These are phyloP conservation scores for Branchinecta sandiegonensis DNA, from an alignment of 2,888 invertebrate genomes.

Conservation along the genomic window DNA sequence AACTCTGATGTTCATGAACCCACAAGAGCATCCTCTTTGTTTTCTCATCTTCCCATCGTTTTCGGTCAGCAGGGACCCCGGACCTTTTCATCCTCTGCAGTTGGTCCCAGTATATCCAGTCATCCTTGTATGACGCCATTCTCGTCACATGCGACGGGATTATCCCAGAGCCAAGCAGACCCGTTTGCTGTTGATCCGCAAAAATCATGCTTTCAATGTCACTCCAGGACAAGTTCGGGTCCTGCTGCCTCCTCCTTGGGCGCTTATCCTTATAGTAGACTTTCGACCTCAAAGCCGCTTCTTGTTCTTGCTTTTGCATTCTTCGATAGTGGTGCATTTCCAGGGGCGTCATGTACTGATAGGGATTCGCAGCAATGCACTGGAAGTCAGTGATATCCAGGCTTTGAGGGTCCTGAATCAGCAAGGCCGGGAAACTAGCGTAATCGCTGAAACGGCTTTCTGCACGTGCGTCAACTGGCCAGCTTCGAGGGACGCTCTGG, in stretches of 20 bases:
- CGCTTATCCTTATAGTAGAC: neutral
- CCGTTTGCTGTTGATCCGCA: conserved; percentile 25
- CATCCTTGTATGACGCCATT: conserved; percentile 29
- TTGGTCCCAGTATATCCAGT: conserved; percentile 30
- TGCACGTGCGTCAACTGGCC: neutral
- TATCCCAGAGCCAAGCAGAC: neutral
- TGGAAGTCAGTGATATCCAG: neutral
- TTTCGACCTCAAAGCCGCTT: conserved; percentile 4
- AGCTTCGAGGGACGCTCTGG: neutral
- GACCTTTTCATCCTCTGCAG: conserved; percentile 27
- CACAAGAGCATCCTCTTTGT: conserved; percentile 30
- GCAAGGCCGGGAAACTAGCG: neutral
- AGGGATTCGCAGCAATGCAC: neutral
- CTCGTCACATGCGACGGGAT: conserved; percentile 25
- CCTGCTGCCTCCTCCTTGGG: neutral
- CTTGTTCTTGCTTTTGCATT: neutral
- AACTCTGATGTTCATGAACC: conserved; percentile 28
- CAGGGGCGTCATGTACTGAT: neutral
- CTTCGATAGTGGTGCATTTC: conserved; percentile 5
- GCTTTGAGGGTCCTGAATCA: conserved; percentile 3
- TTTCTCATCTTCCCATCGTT: conserved; percentile 29
- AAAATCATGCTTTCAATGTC: conserved; percentile 30
- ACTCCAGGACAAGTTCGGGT: conserved; percentile 27
- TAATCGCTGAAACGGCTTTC: neutral
- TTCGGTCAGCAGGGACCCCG: conserved; percentile 25